These are phyloP conservation scores for Sparidentex hasta DNA, from an alignment of 2,797 vertebrate genomes.

Conservation along the genomic window DNA sequence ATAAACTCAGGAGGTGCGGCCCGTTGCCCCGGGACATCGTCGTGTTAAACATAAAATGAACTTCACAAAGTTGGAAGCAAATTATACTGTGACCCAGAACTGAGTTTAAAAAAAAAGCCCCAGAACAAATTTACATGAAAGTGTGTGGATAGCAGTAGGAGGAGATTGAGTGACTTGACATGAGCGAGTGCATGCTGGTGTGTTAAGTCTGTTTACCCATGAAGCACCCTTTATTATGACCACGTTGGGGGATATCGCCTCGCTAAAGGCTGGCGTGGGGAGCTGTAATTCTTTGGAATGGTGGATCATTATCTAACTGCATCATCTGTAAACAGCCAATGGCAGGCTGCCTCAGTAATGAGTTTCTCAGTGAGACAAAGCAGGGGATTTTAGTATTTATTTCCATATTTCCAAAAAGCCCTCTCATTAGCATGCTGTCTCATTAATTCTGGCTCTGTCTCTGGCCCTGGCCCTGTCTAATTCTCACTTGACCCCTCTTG, in stretches of 20 bases:
- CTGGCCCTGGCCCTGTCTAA: constrained; percentile 26
- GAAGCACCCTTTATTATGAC: constrained; percentile 5
- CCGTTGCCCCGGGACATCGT: not conserved
- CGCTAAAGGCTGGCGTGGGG: not conserved
- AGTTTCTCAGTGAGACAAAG: constrained; percentile 33
- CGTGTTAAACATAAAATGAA: not conserved
- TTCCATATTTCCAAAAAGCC: constrained; percentile 19
- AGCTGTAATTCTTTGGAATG: constrained; percentile 24
- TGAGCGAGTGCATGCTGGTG: not conserved
- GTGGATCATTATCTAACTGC: constrained; percentile 24
- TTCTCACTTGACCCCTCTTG: constrained; percentile 54
- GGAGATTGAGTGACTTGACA: not conserved
- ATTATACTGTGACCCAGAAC: no score
- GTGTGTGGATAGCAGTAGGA: not conserved
- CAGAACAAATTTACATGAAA: not conserved
- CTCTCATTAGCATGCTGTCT: constrained; percentile 47
- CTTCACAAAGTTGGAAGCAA: not conserved
- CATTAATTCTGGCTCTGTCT: constrained; percentile 36
- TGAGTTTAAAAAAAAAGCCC: not conserved
- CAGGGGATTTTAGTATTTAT: constrained; percentile 10
- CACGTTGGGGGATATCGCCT: not conserved
- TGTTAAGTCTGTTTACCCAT: constrained; percentile 9
- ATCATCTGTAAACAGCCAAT: constrained; percentile 33
- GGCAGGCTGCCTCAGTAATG: constrained; percentile 11
- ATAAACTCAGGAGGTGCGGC: not conserved